Base-by-base conservation (phyloP, 2,797 vertebrate genomes). In the Anisognathus igniventris region DNA sequence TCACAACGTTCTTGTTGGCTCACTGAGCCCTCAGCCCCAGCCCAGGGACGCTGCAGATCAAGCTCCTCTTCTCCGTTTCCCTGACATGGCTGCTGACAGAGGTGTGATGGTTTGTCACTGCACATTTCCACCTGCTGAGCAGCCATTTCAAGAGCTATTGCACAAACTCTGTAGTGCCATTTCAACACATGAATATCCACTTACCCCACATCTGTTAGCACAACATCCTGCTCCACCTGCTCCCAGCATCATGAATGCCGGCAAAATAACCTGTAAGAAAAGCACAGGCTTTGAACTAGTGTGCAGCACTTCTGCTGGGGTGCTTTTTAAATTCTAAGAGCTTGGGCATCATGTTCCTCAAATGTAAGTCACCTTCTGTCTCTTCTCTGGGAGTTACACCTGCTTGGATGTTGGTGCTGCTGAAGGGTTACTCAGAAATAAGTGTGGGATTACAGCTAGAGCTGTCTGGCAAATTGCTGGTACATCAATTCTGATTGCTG, bases 141-240 rank as follows among this genome's bases (percentile, higher is more conserved):
- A 80, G 79, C 81, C 60, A n/a, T 78, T 79, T 86, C 65, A 65
- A 76, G 51, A 82, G 28, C 60, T 76, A 17, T 92, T 94, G 37
- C 37, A 39, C 60, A 92, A 93, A 68, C 40, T 9, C 39, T 14
- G 9, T 2, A 44, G 35, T 45, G 68, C 35, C 60, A 33, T 93
- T 93, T 94, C 91, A 86, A 66, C 91, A 94, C 35, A 31, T 31
- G 54, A 84, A 54, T 81, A 64, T 66, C 57, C 90, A 84, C 97
- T 97, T 96, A 98, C 96, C 94, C 94, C 94, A 83, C 95, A 96
- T 66, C 96, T 96, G 92, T 97, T 97, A 86, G 95, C 84, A 25
- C 96, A 98, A 85, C 95, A 97, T 81, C 93, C 93, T 42, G 96
- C 89, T 96, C 96, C 93, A 7, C 95, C 94, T 37, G 96, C 96